Evolutionary conservation across 1,140 invertebrate species (phyloP).

Genomic region (Colletes latitarsis): DNA sequence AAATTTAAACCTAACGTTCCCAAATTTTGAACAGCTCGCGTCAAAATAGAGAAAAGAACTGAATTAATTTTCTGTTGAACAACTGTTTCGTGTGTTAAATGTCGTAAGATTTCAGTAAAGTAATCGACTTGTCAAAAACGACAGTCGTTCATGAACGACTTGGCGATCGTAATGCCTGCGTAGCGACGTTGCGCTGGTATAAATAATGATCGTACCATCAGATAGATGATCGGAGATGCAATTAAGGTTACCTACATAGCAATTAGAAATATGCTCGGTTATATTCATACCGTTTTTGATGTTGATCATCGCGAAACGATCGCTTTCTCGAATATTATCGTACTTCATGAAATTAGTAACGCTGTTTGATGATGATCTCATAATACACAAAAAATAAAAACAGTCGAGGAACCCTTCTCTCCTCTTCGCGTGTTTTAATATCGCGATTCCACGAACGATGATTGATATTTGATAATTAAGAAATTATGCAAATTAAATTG

Average conservation of each 20-base stretch:
- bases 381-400: constrained; percentile 11
- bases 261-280: constrained; percentile 29
- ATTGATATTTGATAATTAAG: no score
- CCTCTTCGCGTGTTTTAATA: neutral
- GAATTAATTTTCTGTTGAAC: no score
- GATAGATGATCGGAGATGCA: constrained; percentile 37
- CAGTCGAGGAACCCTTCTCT: neutral
- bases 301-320: neutral
- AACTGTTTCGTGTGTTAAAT: neutral
- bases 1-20: no score
- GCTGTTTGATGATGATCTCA: constrained; percentile 19
- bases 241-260: constrained; percentile 40
- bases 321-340: constrained; percentile 12
- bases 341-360: constrained; percentile 29
- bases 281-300: neutral
- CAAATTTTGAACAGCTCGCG: no score
- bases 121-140: neutral
- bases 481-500: no score
- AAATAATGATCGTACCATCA: constrained; percentile 35
- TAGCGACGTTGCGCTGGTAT: constrained; percentile 9
- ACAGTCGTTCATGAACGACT: neutral
- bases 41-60: no score
- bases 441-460: neutral
- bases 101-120: neutral
- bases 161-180: neutral